phyloP scores from a whole-genome alignment of 2,888 invertebrate species.

The Phrixothrix hirtus region DNA sequence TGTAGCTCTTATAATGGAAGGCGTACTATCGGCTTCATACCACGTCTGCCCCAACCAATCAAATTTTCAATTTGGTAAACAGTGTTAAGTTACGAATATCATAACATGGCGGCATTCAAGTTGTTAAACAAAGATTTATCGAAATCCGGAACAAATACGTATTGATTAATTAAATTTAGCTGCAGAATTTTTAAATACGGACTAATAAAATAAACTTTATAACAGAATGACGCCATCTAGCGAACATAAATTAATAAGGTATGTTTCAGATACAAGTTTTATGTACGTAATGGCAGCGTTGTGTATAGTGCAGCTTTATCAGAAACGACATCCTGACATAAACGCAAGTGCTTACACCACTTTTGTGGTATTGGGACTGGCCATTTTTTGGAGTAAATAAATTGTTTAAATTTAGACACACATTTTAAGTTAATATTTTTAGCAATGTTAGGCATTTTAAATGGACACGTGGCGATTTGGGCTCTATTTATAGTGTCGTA shows the following conservation, averaged over 20 bases:
- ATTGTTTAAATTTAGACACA: background rate
- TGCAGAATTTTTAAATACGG: too few relatives aligned
- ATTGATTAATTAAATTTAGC: too few relatives aligned
- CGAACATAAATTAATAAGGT: background rate
- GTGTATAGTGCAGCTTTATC: constrained; percentile 85
- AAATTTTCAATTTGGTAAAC: constrained; percentile 91
- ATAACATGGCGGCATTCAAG: too few relatives aligned
- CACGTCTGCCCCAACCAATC: constrained; percentile 88
- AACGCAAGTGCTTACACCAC: constrained; percentile 80
- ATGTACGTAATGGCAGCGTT: constrained; percentile 90
- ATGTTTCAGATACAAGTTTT: constrained; percentile 79
- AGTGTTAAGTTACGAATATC: background rate
- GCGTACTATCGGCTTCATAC: constrained; percentile 83
- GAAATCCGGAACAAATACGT: too few relatives aligned
- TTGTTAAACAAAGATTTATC: too few relatives aligned
- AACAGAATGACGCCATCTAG: too few relatives aligned
- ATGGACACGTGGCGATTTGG: constrained; percentile 70
- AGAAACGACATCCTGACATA: constrained; percentile 84
- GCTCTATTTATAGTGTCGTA: constrained; percentile 71
- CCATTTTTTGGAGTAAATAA: constrained; percentile 68
- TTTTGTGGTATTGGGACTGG: constrained; percentile 72
- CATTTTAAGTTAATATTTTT: constrained; percentile 50
- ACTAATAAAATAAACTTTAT: too few relatives aligned
- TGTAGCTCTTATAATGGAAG: constrained; percentile 82
- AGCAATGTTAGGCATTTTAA: constrained; percentile 69